A percentile compares a stretch with the other conserved stretches of the same genome.
Evolutionary conservation across 2,113 vertebrate species (phyloP).

Genomic region (Aix galericulata): DNA sequence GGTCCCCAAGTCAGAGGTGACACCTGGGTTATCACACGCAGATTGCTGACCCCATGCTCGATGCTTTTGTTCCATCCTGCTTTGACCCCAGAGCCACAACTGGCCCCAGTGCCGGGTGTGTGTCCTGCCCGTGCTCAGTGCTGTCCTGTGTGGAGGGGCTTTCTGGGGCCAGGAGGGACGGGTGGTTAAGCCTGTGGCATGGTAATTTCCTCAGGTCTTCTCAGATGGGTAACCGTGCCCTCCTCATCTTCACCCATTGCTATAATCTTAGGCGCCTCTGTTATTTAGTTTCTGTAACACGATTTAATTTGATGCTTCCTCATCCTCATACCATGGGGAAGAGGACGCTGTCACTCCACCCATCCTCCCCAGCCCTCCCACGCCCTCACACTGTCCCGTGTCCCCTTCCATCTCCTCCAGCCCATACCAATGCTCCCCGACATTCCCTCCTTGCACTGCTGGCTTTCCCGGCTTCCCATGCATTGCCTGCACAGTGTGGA

Average conservation of each 20-base stretch:
- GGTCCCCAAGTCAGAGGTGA: background rate
- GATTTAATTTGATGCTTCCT: fast-evolving
- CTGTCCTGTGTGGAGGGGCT: background rate
- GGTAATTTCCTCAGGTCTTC: fast-evolving
- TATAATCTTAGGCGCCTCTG: background rate
- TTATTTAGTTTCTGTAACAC: fast-evolving
- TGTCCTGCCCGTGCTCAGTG: background rate
- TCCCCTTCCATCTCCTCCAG: background rate
- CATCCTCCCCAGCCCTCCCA: background rate
- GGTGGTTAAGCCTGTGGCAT: background rate
- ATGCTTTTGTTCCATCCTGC: fast-evolving
- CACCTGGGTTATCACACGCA: fast-evolving
- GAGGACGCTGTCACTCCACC: background rate
- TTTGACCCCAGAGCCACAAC: background rate
- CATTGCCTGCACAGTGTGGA: no score
- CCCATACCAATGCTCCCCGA: fast-evolving
- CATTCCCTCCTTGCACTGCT: background rate
- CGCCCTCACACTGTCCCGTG: fast-evolving
- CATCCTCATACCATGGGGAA: fast-evolving
- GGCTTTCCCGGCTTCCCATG: no score
- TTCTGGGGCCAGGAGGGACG: background rate
- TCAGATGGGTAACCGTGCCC: background rate
- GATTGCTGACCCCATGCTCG: fast-evolving
- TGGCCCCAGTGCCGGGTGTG: fast-evolving
- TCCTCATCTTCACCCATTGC: background rate